Evolutionary conservation across 1,140 invertebrate genomes (phyloP).

Genomic region (Drosophila equinoxialis): DNA sequence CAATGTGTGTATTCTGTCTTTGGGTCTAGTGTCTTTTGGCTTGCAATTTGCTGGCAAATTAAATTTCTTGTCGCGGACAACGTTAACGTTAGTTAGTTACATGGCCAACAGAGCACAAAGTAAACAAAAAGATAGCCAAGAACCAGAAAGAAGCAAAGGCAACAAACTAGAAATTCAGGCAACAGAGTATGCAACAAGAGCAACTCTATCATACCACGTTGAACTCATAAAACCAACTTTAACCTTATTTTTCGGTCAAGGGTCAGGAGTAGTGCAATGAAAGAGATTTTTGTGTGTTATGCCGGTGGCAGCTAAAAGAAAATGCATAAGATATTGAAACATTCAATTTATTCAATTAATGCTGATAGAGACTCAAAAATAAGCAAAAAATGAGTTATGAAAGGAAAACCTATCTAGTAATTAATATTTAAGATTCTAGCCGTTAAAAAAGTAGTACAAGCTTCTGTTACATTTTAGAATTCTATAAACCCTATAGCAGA

Average conservation of each 20-base stretch:
- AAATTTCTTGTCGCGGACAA: constrained; percentile 61
- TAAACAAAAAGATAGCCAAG: constrained; percentile 68
- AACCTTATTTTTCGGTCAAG: constrained; percentile 39
- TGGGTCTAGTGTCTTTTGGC: constrained; percentile 24
- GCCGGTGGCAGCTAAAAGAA: constrained; percentile 10
- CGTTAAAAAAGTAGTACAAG: too few relatives aligned
- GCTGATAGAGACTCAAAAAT: too few relatives aligned
- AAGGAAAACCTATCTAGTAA: too few relatives aligned
- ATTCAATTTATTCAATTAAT: constrained; percentile 11
- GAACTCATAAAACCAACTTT: constrained; percentile 64
- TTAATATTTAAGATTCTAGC: too few relatives aligned
- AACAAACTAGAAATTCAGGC: constrained; percentile 29
- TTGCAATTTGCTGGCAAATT: constrained; percentile 59
- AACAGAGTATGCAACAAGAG: constrained; percentile 24
- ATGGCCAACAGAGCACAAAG: constrained; percentile 41
- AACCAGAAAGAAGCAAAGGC: constrained; percentile 23
- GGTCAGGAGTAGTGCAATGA: constrained; percentile 4
- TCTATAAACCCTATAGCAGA: too few relatives aligned
- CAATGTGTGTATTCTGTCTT: constrained; percentile 36
- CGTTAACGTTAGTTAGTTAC: constrained; percentile 58
- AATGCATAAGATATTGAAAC: neutral
- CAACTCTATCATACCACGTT: constrained; percentile 46
- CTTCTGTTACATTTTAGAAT: too few relatives aligned
- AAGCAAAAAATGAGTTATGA: too few relatives aligned
- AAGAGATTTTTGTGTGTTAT: neutral